A percentile compares a stretch with the other conserved stretches of the same genome.
These are phyloP conservation scores for Athalia rosae DNA, from an alignment of 2,888 invertebrate genomes.

Conservation along the genomic window DNA sequence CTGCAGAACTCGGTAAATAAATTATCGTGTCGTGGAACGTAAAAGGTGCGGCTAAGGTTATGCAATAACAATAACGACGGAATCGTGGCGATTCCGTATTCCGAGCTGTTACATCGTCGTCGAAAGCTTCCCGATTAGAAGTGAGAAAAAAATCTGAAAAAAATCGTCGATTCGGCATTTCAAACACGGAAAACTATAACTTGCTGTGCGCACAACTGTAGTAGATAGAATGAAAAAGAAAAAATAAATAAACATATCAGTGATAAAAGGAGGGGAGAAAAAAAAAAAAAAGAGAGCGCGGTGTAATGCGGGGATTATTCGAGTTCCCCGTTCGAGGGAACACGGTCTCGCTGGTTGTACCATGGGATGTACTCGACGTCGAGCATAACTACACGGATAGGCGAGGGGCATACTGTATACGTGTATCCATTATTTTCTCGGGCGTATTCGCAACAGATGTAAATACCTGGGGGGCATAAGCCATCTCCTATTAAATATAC, in stretches of 20 bases:
- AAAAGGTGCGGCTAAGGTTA: constrained; percentile 37
- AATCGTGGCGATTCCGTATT: constrained; percentile 11
- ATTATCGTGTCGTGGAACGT: constrained; percentile 33
- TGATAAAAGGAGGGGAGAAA: too few relatives aligned
- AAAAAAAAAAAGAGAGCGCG: not conserved
- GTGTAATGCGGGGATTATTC: constrained; percentile 11
- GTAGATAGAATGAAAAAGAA: not conserved
- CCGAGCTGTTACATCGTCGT: not conserved
- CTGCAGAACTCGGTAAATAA: constrained; percentile 14
- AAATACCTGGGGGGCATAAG: constrained; percentile 66
- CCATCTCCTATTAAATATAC: constrained; percentile 66
- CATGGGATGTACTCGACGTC: not conserved
- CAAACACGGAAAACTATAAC: too few relatives aligned
- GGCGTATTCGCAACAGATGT: constrained; percentile 66
- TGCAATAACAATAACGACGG: constrained; percentile 14
- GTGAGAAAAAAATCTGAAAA: too few relatives aligned
- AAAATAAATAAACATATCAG: too few relatives aligned
- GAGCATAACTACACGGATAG: constrained; percentile 11
- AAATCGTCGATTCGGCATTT: too few relatives aligned
- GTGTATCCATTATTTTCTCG: constrained; percentile 24
- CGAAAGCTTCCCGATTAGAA: too few relatives aligned
- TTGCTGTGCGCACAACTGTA: not conserved
- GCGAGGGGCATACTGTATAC: not conserved
- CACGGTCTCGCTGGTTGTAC: constrained; percentile 7
- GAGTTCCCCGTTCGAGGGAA: constrained; percentile 22